These are phyloP conservation scores for Drosophila santomea DNA, from an alignment of 1,140 invertebrate species.

Conservation along the genomic window DNA sequence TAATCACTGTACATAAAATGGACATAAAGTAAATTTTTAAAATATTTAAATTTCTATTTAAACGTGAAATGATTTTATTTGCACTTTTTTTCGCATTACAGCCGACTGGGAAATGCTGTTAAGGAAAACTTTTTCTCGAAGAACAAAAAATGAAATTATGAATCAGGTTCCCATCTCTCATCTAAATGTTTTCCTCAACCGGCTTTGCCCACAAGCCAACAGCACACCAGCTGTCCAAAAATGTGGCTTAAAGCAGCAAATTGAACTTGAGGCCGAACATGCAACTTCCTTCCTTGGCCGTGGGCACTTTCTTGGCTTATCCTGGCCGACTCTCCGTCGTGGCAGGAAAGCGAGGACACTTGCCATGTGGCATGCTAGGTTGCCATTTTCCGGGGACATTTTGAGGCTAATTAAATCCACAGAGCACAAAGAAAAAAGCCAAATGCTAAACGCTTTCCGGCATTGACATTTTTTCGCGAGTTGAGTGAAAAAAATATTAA, in stretches of 20 bases:
- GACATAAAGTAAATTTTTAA: no score
- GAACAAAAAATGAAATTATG: neutral
- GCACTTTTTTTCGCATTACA: no score
- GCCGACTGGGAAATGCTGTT: no score
- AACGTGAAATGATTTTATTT: no score
- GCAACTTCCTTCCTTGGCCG: constrained; percentile 60
- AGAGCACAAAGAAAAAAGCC: constrained; percentile 37
- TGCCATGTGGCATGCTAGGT: constrained; percentile 59
- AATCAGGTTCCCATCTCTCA: neutral
- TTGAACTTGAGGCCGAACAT: constrained; percentile 74
- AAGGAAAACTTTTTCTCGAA: neutral
- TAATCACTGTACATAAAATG: neutral
- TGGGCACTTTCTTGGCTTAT: constrained; percentile 49
- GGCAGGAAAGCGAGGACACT: constrained; percentile 24
- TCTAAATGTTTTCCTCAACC: neutral
- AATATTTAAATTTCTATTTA: no score
- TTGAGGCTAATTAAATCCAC: constrained; percentile 79
- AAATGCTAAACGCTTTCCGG: constrained; percentile 78
- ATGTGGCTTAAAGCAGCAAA: constrained; percentile 50
- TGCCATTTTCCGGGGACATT: constrained; percentile 68
- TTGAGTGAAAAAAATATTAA: constrained; percentile 62
- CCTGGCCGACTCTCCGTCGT: constrained; percentile 24
- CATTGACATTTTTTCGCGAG: constrained; percentile 68
- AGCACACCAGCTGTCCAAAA: constrained; percentile 36
- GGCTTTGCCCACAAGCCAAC: neutral